Base-by-base conservation (phyloP, 2,113 vertebrate species). In the Rhinoderma darwinii region DNA sequence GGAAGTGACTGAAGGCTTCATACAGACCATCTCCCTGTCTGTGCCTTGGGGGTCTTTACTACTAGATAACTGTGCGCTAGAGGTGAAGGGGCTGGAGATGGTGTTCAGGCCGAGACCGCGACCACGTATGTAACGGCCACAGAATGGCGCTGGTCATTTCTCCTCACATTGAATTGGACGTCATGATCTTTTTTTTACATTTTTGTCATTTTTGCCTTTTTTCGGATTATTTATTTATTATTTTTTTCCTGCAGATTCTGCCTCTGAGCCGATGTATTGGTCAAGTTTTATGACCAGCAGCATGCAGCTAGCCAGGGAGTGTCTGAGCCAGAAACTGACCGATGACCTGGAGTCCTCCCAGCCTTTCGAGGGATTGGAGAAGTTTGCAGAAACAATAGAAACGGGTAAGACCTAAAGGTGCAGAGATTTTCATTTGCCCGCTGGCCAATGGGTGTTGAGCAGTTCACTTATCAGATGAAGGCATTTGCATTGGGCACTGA, bases 261-360 rank as follows among this genome's bases (percentile, higher is more conserved):
- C 95, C 4, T 94, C 94, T 84, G 98, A 99, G 89, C 97, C 98
- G 37, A 99, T 99, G 98, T 98, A 93, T 88, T 99, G 98, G 98
- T 99, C 98, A 88, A 99, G 97, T 91, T 99, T 99, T 90, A 99
- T 99, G 98, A 98, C 98, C 0, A 99, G 97, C 91, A 99, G 97
- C 80, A 98, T 99, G 97, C 98, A 99, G 80, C 89, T 99, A 75
- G 98, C 98, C 82, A 97, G 98, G 89, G 98, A 99, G 89, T 99
- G 98, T 92, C 94, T 99, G 88, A 98, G 96, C 93, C 98, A 99
- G 92, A 98, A 96, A 90, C 90, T 99, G 84, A 97, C 96, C 0
- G 98, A 99, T 88, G 98, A 99, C 32, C 96, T 97, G 92, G 98
- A 99, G 91, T 96, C 95, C 47, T 96, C 97, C 30, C 98, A 98